These are phyloP conservation scores for Drosophila bocqueti DNA, from an alignment of 1,140 invertebrate genomes.

Conservation along the genomic window DNA sequence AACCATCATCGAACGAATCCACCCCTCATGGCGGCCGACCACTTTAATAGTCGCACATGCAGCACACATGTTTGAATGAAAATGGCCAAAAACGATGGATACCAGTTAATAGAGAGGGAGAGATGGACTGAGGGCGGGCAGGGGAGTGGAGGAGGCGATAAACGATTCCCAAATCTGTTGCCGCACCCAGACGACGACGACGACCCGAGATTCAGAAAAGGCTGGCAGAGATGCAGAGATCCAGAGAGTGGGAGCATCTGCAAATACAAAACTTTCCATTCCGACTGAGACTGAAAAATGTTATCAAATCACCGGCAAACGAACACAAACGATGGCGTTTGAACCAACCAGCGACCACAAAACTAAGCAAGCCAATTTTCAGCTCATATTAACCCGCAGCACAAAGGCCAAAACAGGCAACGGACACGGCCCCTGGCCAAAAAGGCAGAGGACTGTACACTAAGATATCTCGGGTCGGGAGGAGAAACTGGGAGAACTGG, in stretches of 20 bases:
- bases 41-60: slow-evolving; percentile 22
- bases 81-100: slow-evolving; percentile 49
- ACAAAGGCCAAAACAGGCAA: slow-evolving; percentile 72
- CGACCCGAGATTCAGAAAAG: slow-evolving; percentile 14
- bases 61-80: slow-evolving; percentile 44
- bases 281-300: slow-evolving; percentile 71
- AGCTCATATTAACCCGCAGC: slow-evolving; percentile 84
- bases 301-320: slow-evolving; percentile 79
- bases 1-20: slow-evolving; percentile 6
- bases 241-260: slow-evolving; percentile 47
- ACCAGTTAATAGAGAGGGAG: slow-evolving; percentile 33
- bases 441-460: slow-evolving; percentile 20
- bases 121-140: background rate
- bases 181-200: slow-evolving; percentile 36
- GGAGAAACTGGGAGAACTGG: slow-evolving; percentile 38
- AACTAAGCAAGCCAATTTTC: slow-evolving; percentile 83
- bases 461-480: slow-evolving; percentile 5
- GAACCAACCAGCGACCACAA: slow-evolving; percentile 66
- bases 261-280: slow-evolving; percentile 75
- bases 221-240: slow-evolving; percentile 6
- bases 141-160: slow-evolving; percentile 29
- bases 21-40: slow-evolving; percentile 12
- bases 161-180: slow-evolving; percentile 56
- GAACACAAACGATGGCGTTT: slow-evolving; percentile 67
- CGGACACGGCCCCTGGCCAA: slow-evolving; percentile 53